Evolutionary conservation across 2,888 invertebrate species (phyloP).

Genomic region (Stramonita haemastoma): DNA sequence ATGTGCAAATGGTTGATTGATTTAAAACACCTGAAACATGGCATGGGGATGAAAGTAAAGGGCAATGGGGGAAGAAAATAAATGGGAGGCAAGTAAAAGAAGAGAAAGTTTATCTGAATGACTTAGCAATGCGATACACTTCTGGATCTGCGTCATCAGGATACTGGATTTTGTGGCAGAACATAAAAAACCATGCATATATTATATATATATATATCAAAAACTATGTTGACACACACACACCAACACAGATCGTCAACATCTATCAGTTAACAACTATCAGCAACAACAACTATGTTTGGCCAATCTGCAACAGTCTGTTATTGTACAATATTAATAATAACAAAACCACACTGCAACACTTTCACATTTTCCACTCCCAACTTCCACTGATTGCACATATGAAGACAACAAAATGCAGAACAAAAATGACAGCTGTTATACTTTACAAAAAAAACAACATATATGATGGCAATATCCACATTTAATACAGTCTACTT

Average conservation of each 20-base stretch:
- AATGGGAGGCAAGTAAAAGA: no score
- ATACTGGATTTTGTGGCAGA: neutral
- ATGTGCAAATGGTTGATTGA: no score
- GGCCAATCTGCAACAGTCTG: neutral
- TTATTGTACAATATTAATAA: neutral
- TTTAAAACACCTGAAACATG: no score
- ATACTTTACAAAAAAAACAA: no score
- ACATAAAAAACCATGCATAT: neutral
- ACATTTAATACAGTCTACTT: no score
- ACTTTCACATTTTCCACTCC: neutral
- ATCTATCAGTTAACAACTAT: neutral
- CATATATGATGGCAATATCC: no score
- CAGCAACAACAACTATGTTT: neutral
- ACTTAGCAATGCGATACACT: neutral
- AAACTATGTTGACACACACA: neutral
- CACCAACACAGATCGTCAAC: neutral
- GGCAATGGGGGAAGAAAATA: no score
- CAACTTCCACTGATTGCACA: no score
- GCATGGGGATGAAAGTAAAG: no score
- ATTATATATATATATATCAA: neutral
- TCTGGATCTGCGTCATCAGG: neutral
- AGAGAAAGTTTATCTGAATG: no score
- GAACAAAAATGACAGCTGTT: no score
- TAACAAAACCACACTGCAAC: neutral
- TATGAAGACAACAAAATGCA: no score